Base-by-base conservation (phyloP, 2,888 invertebrate genomes). In the Frankliniella intonsa region DNA sequence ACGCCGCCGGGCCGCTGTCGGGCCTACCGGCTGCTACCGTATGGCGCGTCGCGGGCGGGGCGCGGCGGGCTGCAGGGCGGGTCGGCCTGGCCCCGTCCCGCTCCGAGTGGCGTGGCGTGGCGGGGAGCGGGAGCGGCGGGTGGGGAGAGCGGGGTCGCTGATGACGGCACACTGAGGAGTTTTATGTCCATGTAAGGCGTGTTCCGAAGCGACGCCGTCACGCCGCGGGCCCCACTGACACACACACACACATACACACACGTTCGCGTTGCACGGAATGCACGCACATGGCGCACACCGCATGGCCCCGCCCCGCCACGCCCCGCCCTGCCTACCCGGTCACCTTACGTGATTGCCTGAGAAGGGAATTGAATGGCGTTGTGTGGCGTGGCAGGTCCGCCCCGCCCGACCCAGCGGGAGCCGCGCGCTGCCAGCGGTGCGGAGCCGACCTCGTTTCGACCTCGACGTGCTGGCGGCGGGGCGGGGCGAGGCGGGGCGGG, bases 111-210 rank as follows among this genome's bases (percentile, higher is more conserved):
- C n/a, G n/a, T n/a, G n/a, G n/a, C n/a, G 38, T 2, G 38, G 38
- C 38, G 5, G 38, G 38, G 38, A 38, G 38, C 5, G 5, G 38
- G 5, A 38, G 38, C 38, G 5, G 38, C 38, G 62, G 62, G 62
- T 62, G n/a, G 69, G 69, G 69, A 25, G 69, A 22, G 69, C 1
- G 22, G 25, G 69, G 69, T 22, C 25, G 69, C 69, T n/a, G 69
- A 12, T 9, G 25, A 25, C 69, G 69, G 69, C 22, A 22, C 5
- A 19, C 55, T 19, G 55, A 19, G 55, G 55, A 55, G 17, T n/a
- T 76, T 76, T 76, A 76, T 76, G 69, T 76, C 69, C 69, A 76
- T 76, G 69, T 76, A 76, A 76, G 69, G 69, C n/a, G 25, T 76
- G 69, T 76, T 76, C 62, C 12, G 69, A 55, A 14, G 25, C 25